Base-by-base conservation (phyloP, 2,888 invertebrate species). In the Erpobdella octoculata region DNA sequence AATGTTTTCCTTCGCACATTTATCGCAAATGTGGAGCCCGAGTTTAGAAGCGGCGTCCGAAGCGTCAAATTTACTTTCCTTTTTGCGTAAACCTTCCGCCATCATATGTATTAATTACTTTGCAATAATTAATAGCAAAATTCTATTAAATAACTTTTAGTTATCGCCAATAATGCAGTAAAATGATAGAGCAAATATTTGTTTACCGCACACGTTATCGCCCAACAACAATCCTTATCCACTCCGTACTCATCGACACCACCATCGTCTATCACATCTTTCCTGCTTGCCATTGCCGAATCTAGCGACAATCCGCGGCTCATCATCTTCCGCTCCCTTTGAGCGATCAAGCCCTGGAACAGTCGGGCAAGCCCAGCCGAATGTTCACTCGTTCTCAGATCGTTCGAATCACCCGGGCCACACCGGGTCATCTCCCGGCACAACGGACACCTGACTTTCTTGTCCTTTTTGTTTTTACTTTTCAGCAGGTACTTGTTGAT, bases 391-490 rank as follows among this genome's bases (percentile, higher is more conserved):
- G 35, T 35, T n/a, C 33, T 1, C n/a, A 62, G 21, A 28, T 31
- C 12, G 8, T n/a, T 33, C 5, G 62, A 33, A 2, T 35, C 62
- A 62, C 35, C 21, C 18, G n/a, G 25, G 6, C 37, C 65, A 33
- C 58, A 38, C 4, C 15, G 9, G 15, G 33, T 31, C 18, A 21
- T 69, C 35, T 33, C 28, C 6, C 37, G 6, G 69, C 69, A 69
- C 12, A 69, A 28, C 4, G 69, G 69, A 21, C 69, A 69, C 35
- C 33, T 69, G 9, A 53, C 36, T 48, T 37, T 65, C 15, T 12
- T 37, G 21, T 41, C n/a, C n/a, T 15, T 12, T 41, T n/a, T 41
- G 33, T n/a, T 62, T 9, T 53, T 53, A n/a, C 62, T 35, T 8
- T 31, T 58, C 9, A n/a, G 4, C 58, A 69, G 48, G 25, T 53